Conservation (phyloP, 2,888 invertebrate genomes). For the Philaethria dido region DNA sequence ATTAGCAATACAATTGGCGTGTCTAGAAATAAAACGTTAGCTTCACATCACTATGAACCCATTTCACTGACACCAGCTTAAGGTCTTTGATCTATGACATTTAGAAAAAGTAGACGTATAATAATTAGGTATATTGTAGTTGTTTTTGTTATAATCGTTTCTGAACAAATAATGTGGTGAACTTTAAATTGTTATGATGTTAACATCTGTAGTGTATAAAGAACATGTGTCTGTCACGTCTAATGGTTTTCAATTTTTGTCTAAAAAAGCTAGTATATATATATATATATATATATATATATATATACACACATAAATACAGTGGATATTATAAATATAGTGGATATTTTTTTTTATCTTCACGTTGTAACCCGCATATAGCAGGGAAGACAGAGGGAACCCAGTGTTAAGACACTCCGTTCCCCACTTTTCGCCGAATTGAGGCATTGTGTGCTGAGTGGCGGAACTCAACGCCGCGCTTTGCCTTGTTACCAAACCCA, state of each 20-base stretch:
- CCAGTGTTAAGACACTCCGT: too few species aligned
- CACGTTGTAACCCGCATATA: too few species aligned
- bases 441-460: too few species aligned
- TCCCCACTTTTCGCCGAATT: too few species aligned
- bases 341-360: too few species aligned
- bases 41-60: conserved; percentile 33
- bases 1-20: conserved; percentile 25
- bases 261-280: not conserved
- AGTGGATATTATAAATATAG: too few species aligned
- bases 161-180: conserved; percentile 1
- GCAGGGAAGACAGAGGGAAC: too few species aligned
- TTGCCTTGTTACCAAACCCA: too few species aligned
- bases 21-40: conserved; percentile 30
- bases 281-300: too few species aligned
- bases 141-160: conserved; percentile 13
- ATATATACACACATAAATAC: too few species aligned
- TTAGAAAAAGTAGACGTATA: not conserved
- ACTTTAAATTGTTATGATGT: conserved; percentile 19
- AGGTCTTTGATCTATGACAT: conserved; percentile 31
- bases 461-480: too few species aligned
- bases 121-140: conserved; percentile 13
- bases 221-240: not conserved
- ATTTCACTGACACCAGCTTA: conserved; percentile 21
- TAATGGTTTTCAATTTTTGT: not conserved
- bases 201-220: conserved; percentile 19